phyloP scores from a whole-genome alignment of 2,888 invertebrate genomes.

The Pachliopta kotzebuea region DNA sequence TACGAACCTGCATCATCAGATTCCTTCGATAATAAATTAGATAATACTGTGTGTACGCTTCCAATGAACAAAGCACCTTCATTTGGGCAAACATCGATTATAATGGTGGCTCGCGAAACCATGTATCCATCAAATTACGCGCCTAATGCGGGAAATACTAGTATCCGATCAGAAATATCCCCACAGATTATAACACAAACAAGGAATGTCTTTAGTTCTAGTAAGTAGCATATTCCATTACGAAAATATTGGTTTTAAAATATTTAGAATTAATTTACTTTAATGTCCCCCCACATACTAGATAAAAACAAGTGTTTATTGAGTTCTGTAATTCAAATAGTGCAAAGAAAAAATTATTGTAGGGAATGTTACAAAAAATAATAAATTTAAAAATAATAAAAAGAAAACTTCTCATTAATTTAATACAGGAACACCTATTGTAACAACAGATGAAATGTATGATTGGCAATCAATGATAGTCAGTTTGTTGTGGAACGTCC shows the following conservation, averaged over 20 bases:
- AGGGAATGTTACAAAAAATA: no score
- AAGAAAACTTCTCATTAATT: not conserved
- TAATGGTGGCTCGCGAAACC: constrained; percentile 39
- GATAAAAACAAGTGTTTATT: no score
- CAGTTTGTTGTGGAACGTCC: constrained; percentile 68
- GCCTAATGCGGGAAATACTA: constrained; percentile 12
- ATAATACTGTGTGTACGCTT: not conserved
- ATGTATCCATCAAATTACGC: constrained; percentile 9
- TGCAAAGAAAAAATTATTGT: no score
- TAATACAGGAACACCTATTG: constrained; percentile 50
- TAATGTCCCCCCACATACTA: no score
- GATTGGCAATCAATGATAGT: constrained; percentile 72
- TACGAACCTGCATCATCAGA: not conserved
- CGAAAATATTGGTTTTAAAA: no score
- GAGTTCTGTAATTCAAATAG: no score
- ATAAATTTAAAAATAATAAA: no score
- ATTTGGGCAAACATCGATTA: constrained; percentile 40
- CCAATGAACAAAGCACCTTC: constrained; percentile 1
- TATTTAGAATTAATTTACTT: no score
- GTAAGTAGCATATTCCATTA: constrained; percentile 40
- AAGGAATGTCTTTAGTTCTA: constrained; percentile 42
- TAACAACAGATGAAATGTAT: constrained; percentile 59
- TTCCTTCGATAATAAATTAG: not conserved
- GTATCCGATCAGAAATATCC: constrained; percentile 20
- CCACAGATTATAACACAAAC: constrained; percentile 29